Evolutionary conservation across 1,140 invertebrate genomes (phyloP), one percentile per base, ranked within the genome.

Genomic region (Manduca sexta): DNA sequence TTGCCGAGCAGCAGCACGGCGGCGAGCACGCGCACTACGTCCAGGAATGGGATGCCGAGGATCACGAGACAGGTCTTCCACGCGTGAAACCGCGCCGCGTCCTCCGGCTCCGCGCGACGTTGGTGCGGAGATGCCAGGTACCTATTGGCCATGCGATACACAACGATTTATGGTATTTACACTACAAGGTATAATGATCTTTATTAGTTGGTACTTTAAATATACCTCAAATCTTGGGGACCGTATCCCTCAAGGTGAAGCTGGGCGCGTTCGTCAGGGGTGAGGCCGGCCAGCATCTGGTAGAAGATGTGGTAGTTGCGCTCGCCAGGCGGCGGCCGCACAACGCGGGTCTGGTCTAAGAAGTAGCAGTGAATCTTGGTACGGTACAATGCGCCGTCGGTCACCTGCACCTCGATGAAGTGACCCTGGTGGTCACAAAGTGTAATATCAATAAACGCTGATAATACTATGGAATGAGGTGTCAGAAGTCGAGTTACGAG

Each of bases 251-350:
- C 94, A 26, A 97, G 83, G 69, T 95, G 93, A 1, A 97, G 86
- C 84, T 94, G 94, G 0, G 90, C 89, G 82, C 95, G 90, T 84
- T 98, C 97, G 60, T 98, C 96, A 38, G 91, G 81, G 10, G 92
- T 92, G 1, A 98, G 88, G 2, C 96, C 96, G 11, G 95, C 95
- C 16, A 98, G 86, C 93, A 98, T 94, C 86, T 98, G 96, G 86
- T 98, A 98, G 87, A 98, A 98, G 72, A 98, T 97, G 73, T 98
- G 96, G 76, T 97, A 98, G 86, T 98, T 98, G 69, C 97, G 96
- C 84, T 98, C 96, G 67, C 93, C 92, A 6, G 92, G 88, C 54
- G 95, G 86, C 3, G 94, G 94, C 18, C 91, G 88, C 49, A 97
- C 96, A 11, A 98, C 95, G 44, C 97, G 90, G 18, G 94, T 97